Base-by-base conservation (phyloP, 2,888 invertebrate genomes). In the Ophion obscuratus region DNA sequence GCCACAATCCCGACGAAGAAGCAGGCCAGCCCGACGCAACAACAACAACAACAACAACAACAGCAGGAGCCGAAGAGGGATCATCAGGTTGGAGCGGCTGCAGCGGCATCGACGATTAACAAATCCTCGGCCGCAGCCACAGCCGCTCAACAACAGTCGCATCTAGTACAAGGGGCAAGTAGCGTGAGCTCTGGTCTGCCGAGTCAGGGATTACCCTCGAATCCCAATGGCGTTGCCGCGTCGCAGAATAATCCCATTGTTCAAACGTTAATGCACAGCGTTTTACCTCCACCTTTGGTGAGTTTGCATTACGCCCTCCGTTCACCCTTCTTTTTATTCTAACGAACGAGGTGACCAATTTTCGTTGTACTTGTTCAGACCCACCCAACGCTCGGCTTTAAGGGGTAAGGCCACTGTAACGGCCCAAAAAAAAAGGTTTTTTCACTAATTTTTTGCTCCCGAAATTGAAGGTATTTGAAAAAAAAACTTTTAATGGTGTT, bases 211-310 rank as follows among this genome's bases (percentile, higher is more conserved):
- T 88, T 92, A 87, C 90, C 92, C 61, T 80, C 86, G 36, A 94
- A 92, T 91, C 92, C 94, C 79, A 93, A 91, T 86, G 92, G 91
- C 82, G 91, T 92, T 81, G 90, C 92, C 59, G 88, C 92, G 78
- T 92, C 92, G 87, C 93, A 90, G 89, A 88, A 92, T 87, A 86
- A 90, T 70, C 92, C 93, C 64, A 92, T 94, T 87, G 93, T 93
- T 92, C 94, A 92, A 89, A 93, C 93, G 85, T 87, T 94, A 89
- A 93, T 93, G 92, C 94, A 94, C 89, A 93, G 90, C 87, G 94
- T 94, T 73, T 91, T 93, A 92, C 94, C 94, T 88, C 94, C 93
- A 89, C 92, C 94, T 90, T 87, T 94, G 94, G 94, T 94, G 84
- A 92, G 92, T 90, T 66, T 76, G n/a, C 62, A 7, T 62, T 62